Conservation (phyloP, 2,113 vertebrate genomes). For the Mystacornis crossleyi region DNA sequence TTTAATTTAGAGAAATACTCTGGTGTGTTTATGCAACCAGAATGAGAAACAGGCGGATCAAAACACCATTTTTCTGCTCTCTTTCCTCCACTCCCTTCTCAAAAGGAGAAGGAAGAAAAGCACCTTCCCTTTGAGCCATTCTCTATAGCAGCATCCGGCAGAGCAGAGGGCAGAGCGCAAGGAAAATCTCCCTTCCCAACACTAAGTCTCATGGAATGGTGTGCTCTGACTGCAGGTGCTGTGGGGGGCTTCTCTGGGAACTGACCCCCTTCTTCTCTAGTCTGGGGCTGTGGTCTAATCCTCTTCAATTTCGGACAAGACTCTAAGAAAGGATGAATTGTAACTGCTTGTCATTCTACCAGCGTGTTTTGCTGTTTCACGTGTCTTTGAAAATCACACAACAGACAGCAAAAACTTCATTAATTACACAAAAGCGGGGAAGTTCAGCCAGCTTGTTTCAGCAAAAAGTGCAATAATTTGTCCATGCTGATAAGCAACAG, state of each 20-base stretch:
- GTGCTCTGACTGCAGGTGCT: not conserved
- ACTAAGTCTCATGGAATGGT: not conserved
- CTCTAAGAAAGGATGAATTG: not conserved
- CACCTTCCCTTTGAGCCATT: not conserved
- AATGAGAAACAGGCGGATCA: not conserved
- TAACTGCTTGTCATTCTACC: not conserved
- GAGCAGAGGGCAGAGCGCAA: not conserved
- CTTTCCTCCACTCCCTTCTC: not conserved
- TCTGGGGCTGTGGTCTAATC: not conserved
- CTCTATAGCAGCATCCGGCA: not conserved
- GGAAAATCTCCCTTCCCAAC: not conserved
- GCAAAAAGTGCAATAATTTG: not conserved
- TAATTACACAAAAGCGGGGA: not conserved
- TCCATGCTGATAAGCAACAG: not conserved
- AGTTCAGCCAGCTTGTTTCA: not conserved
- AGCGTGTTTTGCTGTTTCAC: not conserved
- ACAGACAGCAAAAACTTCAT: not conserved
- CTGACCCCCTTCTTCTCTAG: not conserved
- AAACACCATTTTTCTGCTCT: not conserved
- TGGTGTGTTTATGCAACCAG: not conserved
- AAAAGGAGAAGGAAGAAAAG: not conserved
- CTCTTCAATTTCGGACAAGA: not conserved
- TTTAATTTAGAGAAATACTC: conserved; percentile 17
- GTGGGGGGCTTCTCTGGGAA: not conserved
- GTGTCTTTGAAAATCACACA: not conserved